A percentile compares a stretch with the other conserved stretches of the same genome.
phyloP scores from a whole-genome alignment of 2,797 vertebrate species.

The Gymnocypris eckloni region DNA sequence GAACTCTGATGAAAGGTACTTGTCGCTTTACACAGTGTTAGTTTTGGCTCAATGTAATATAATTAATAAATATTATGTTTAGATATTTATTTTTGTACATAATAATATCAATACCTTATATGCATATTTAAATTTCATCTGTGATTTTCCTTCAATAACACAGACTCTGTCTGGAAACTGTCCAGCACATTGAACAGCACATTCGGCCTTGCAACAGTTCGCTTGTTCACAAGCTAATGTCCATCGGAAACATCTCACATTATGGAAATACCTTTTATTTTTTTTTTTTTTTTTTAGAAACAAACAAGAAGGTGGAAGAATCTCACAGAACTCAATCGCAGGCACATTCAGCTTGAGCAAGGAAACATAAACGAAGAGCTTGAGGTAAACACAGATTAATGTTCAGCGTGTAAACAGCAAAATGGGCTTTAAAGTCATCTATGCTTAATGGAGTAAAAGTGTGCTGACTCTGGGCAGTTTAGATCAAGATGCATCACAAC shows the following conservation, averaged over 20 bases:
- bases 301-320: not conserved
- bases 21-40: not conserved
- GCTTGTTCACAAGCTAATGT: slow-evolving; percentile 1
- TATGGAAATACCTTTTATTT: not conserved
- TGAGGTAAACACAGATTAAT: slow-evolving; percentile 43
- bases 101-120: not conserved
- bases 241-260: slow-evolving; percentile 8
- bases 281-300: not conserved
- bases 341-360: slow-evolving; percentile 3
- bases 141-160: not conserved
- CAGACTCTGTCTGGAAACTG: not conserved
- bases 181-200: not conserved
- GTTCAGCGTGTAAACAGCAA: slow-evolving; percentile 34
- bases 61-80: not conserved
- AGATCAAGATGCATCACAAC: slow-evolving; percentile 29
- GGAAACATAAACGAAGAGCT: slow-evolving; percentile 18
- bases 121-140: not conserved
- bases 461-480: slow-evolving; percentile 32
- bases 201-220: not conserved
- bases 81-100: not conserved
- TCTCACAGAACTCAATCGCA: not conserved
- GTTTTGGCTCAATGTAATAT: not conserved
- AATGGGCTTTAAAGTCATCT: slow-evolving; percentile 46
- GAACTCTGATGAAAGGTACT: too few species aligned
- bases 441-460: slow-evolving; percentile 47